Evolutionary conservation across 2,888 invertebrate genomes (phyloP).

Genomic region (Candidula unifasciata): DNA sequence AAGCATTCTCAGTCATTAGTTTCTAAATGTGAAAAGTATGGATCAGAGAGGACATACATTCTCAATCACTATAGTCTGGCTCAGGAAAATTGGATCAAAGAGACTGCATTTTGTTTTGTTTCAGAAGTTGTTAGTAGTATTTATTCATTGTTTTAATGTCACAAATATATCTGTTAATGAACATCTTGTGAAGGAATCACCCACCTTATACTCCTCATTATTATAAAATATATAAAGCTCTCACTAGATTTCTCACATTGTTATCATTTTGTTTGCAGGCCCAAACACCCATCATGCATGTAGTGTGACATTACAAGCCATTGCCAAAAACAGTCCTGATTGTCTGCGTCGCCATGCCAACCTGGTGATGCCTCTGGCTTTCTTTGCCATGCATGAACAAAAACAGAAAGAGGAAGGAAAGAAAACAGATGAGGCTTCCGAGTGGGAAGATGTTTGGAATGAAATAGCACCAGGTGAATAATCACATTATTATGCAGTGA

Average conservation of each 20-base stretch:
- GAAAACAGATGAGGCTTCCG: slow-evolving; percentile 59
- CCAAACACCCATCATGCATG: slow-evolving; percentile 84
- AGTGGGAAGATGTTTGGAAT: slow-evolving; percentile 93
- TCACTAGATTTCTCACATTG: not conserved
- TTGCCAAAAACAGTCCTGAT: slow-evolving; percentile 88
- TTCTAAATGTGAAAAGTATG: no score
- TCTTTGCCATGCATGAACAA: slow-evolving; percentile 91
- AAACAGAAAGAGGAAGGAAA: slow-evolving; percentile 75
- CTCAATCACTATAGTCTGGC: no score
- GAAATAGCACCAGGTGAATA: slow-evolving; percentile 86
- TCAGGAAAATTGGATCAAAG: no score
- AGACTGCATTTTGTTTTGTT: slow-evolving; percentile 18
- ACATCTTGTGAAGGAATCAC: slow-evolving; percentile 82
- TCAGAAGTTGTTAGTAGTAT: slow-evolving; percentile 82
- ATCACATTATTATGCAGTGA: not conserved
- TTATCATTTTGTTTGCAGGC: slow-evolving; percentile 80
- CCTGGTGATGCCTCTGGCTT: slow-evolving; percentile 88
- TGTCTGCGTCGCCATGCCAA: slow-evolving; percentile 88
- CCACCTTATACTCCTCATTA: no score
- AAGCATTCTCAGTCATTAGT: no score
- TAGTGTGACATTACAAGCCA: slow-evolving; percentile 84
- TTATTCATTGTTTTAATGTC: slow-evolving; percentile 89
- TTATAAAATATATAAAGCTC: no score
- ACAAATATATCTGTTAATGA: slow-evolving; percentile 90
- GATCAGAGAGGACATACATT: no score